phyloP scores from a whole-genome alignment of 2,797 vertebrate species.

The Gallinago solitaria region DNA sequence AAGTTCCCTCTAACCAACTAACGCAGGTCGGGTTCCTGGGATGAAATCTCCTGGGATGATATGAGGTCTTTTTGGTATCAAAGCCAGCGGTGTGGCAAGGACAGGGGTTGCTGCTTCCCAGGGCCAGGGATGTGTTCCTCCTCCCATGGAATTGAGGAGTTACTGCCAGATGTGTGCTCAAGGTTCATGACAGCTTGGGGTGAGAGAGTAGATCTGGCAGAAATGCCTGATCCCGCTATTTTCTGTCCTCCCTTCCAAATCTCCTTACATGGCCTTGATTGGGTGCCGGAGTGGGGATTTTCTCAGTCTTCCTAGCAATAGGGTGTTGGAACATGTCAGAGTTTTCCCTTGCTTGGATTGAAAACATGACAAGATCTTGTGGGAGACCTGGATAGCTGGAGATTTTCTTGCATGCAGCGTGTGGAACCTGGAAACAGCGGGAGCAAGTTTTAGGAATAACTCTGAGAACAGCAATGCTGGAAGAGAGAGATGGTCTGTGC shows the following conservation, averaged over 20 bases:
- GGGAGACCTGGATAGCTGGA: constrained; percentile 71
- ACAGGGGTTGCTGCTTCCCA: neutral
- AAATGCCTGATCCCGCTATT: neutral
- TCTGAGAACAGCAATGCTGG: neutral
- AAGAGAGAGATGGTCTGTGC: neutral
- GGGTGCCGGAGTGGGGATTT: constrained; percentile 78
- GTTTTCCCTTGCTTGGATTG: constrained; percentile 69
- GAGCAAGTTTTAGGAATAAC: neutral
- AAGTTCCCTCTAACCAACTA: neutral
- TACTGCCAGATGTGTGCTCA: neutral
- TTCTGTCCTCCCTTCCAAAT: neutral
- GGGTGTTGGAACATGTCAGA: constrained; percentile 83
- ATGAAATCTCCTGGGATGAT: neutral
- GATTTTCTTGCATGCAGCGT: constrained; percentile 9
- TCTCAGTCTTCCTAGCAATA: constrained; percentile 60
- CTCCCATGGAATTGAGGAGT: neutral
- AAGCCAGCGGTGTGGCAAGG: neutral
- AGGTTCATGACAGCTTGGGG: neutral
- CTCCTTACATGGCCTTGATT: constrained; percentile 81
- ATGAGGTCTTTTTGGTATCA: neutral
- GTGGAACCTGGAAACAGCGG: constrained; percentile 60
- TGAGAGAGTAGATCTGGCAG: neutral
- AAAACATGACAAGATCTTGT: constrained; percentile 75
- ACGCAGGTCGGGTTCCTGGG: neutral
- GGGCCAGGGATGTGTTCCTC: neutral